These are phyloP conservation scores for Anthopleura sola DNA, from an alignment of 64 coral and sea anemone species.

Conservation along the genomic window DNA sequence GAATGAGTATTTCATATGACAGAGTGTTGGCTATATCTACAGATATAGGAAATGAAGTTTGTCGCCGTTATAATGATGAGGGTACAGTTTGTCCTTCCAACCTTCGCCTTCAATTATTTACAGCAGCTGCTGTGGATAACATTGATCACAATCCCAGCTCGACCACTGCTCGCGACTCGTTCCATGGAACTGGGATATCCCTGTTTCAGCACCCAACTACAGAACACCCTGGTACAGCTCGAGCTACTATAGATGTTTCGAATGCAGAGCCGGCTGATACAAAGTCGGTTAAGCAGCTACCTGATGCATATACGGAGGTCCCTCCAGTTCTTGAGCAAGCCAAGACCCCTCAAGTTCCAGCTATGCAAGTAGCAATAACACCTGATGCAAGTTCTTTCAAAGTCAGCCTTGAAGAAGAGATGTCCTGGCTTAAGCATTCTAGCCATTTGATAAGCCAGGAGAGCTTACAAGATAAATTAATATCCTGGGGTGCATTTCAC, in stretches of 20 bases:
- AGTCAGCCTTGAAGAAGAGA: background rate
- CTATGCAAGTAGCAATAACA: background rate
- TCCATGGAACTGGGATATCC: constrained; percentile 53
- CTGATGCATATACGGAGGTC: constrained; percentile 2
- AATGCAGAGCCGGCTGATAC: background rate
- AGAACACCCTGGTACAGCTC: background rate
- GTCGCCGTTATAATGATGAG: background rate
- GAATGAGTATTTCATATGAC: constrained; percentile 31
- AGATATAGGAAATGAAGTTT: constrained; percentile 34
- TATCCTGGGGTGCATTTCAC: constrained; percentile 32
- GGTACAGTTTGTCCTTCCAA: constrained; percentile 21
- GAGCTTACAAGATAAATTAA: background rate
- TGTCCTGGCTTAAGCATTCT: background rate
- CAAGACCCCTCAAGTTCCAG: background rate
- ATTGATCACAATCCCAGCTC: constrained; percentile 57
- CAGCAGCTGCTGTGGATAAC: constrained; percentile 24
- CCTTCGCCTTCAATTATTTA: constrained; percentile 26
- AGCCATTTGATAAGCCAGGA: background rate
- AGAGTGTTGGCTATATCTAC: constrained; percentile 50
- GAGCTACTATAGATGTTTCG: background rate
- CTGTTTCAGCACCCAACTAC: constrained; percentile 32
- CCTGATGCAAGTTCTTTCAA: background rate
- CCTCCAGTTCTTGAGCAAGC: background rate
- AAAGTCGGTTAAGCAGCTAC: constrained; percentile 31
- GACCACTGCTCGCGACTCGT: constrained; percentile 32